Conservation (phyloP, 1,140 invertebrate species). For the Caligus rogercresseyi region DNA sequence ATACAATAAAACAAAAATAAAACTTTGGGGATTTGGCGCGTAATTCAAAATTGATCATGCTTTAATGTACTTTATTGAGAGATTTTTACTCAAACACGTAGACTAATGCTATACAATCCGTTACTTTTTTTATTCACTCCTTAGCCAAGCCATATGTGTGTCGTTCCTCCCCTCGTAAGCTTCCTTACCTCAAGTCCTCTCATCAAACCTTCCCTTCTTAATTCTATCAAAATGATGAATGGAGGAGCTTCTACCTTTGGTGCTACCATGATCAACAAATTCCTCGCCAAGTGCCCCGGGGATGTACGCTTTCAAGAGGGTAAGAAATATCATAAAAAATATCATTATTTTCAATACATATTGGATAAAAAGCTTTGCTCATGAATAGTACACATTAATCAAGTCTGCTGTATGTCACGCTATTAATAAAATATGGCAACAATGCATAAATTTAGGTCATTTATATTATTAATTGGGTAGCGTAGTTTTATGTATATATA, state of each 20-base stretch:
- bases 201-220: constrained; percentile 39
- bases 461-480: no score
- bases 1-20: no score
- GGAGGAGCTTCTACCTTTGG: constrained; percentile 52
- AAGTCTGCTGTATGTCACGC: no score
- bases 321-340: background rate
- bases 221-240: constrained; percentile 35
- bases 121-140: background rate
- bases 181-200: constrained; percentile 45
- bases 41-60: no score
- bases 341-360: background rate
- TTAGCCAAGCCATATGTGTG: constrained; percentile 1
- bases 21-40: no score
- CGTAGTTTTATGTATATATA: no score
- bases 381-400: background rate
- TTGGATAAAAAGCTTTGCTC: no score
- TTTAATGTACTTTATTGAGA: no score
- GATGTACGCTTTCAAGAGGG: constrained; percentile 4
- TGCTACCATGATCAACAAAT: constrained; percentile 36
- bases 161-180: constrained; percentile 38
- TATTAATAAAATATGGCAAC: no score
- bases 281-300: constrained; percentile 26
- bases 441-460: no score
- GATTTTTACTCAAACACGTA: no score
- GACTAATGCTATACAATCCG: no score